Evolutionary conservation across 2,113 vertebrate species (phyloP), one percentile per base, ranked within the genome.

Genomic region (Calidris pygmaea): DNA sequence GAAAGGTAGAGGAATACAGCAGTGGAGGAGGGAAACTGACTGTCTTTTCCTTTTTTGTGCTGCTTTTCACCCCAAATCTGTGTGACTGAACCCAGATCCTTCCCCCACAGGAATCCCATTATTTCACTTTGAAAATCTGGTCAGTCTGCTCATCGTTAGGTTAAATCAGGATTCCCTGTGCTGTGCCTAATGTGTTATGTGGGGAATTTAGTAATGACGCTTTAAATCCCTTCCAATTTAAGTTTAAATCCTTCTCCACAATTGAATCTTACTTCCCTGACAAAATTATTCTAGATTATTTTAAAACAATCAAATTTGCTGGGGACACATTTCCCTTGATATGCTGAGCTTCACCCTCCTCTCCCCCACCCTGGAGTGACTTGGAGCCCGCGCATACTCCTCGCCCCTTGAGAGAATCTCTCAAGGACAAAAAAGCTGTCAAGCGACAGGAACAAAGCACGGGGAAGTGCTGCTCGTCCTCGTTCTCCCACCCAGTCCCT

Each of bases 131-230:
- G 80, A 89, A 95, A 96, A 96, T 87, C 85, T 97, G 90, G 62
- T 91, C 93, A 85, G 53, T 56, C 86, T 95, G 81, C 55, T 93
- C 77, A 79, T 89, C 41, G 7, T 91, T 89, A 76, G 30, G 72
- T 93, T 94, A 95, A 96, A 97, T 94, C 80, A 95, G 85, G 73
- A 94, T 96, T 96, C 79, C 65, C 71, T 92, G 66, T 85, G 71
- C 91, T 96, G 5, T 85, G 66, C 82, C n/a, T 94, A 89, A 88
- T 62, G 19, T 74, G 39, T 92, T 93, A 75, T 66, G n/a, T 41
- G 56, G 71, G 90, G 59, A 93, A 94, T 93, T 93, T 95, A 80
- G 74, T 77, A 90, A 91, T 75, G 79, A 79, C 7, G 8, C 67
- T 92, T 89, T 87, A 95, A 97, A 92, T 93, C 88, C 74, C 27